Evolutionary conservation across 2,888 invertebrate genomes (phyloP).

Genomic region (Cecidostiba fungosa): DNA sequence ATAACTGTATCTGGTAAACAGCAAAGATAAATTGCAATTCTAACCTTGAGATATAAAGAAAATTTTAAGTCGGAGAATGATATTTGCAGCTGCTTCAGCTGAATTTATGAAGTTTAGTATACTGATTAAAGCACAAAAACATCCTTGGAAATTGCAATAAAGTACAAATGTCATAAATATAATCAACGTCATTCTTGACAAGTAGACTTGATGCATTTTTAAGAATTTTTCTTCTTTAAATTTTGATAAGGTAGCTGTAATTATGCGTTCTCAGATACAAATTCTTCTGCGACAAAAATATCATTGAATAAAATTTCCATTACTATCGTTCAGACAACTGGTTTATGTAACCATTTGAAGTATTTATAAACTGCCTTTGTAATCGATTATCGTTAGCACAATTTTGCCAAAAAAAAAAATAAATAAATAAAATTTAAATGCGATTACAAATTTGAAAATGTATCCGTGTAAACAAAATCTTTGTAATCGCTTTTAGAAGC

Average conservation of each 20-base stretch:
- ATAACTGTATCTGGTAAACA: neutral
- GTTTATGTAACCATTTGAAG: neutral
- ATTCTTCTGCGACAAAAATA: neutral
- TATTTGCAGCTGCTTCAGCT: neutral
- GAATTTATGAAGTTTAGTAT: constrained; percentile 7
- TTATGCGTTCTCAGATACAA: neutral
- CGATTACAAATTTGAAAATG: constrained; percentile 38
- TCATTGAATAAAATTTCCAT: neutral
- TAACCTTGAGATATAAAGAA: neutral
- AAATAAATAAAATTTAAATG: constrained; percentile 37
- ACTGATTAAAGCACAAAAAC: constrained; percentile 26
- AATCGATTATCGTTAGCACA: constrained; percentile 24
- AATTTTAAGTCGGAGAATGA: neutral
- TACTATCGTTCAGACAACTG: no score
- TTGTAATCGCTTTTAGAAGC: constrained; percentile 56
- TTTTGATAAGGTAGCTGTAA: neutral
- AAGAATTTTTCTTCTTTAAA: neutral
- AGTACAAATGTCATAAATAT: neutral
- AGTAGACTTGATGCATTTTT: neutral
- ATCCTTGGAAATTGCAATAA: constrained; percentile 23
- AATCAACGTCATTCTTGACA: neutral
- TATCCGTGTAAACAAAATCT: neutral
- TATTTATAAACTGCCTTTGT: constrained; percentile 31
- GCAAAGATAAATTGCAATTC: neutral
- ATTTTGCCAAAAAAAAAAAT: neutral